Evolutionary conservation across 37 sponge, comb jelly and placozoan genomes (phyloP), one percentile per base, ranked within the genome.

Genomic region (Haliclona indistincta): DNA sequence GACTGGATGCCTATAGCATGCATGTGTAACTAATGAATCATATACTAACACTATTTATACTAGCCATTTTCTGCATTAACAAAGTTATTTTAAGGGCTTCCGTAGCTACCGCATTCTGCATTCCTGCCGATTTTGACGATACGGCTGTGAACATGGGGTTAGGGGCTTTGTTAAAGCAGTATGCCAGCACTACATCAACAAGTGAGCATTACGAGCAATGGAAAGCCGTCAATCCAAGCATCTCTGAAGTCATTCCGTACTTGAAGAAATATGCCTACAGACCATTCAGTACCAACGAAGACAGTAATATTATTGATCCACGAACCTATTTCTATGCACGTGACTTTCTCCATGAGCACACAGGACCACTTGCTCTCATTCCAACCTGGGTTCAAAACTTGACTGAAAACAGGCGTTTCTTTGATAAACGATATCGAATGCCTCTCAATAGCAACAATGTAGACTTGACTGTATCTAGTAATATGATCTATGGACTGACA

Each of bases 101-200:
- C 10, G 62, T 28, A 23, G 56, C 37, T 26, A 19, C n/a, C 32
- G 85, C 77, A 13, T 76, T 70, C 30, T 11, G 49, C 29, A 84
- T 84, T 3, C 85, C 77, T 47, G 70, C 85, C 17, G 77, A 84
- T 45, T 76, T 76, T 69, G 77, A 76, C 47, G 85, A 84, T 42
- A 84, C 85, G 19, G 76, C 76, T 63, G 85, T 76, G 0, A 84
- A 84, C 55, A 38, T 84, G 40, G 84, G 84, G 2, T 34, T 84
- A 22, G 85, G 85, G 5, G 26, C 77, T 23, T 23, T 84, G 41
- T 70, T 84, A 23, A 20, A 22, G 20, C 6, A 69, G 39, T 43
- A 60, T 30, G 5, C 41, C 17, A 32, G 64, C 20, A 13, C 32
- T 4, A n/a, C n/a, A n/a, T n/a, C n/a, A n/a, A 43, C 70, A 4